A percentile compares a stretch with the other conserved stretches of the same genome.
These are phyloP conservation scores for Ophiodon elongatus DNA, from an alignment of 2,113 vertebrate species.

Conservation along the genomic window DNA sequence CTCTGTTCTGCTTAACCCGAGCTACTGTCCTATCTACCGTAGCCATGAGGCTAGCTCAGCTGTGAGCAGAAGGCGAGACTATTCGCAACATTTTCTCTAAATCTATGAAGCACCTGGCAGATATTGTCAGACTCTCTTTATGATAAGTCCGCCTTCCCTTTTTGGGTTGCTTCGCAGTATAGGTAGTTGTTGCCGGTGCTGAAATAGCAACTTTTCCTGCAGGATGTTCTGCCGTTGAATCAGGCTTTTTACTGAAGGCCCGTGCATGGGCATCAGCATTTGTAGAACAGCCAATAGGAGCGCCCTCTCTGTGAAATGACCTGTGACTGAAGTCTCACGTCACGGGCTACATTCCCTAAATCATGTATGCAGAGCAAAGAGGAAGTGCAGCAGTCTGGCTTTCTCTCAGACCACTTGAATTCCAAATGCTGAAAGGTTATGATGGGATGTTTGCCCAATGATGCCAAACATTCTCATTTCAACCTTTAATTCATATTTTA, in stretches of 20 bases:
- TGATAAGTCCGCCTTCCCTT: not conserved
- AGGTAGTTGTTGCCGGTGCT: no score
- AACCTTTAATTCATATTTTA: not conserved
- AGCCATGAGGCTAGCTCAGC: no score
- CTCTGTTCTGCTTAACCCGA: not conserved
- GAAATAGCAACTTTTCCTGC: not conserved
- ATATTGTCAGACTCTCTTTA: not conserved
- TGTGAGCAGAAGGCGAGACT: no score
- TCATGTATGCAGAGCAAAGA: no score
- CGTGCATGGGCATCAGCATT: not conserved
- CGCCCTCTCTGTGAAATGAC: not conserved
- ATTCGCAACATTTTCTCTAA: no score
- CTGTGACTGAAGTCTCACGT: not conserved
- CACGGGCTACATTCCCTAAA: no score
- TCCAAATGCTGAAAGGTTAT: not conserved
- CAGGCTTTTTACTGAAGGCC: not conserved
- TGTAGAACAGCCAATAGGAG: not conserved
- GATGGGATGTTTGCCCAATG: not conserved
- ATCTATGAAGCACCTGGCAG: not conserved
- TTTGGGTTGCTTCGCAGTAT: no score
- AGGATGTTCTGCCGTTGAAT: not conserved
- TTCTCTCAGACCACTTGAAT: no score
- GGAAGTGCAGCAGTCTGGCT: no score
- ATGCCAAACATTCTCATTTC: not conserved
- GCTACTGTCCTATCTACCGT: not conserved